Conservation (phyloP, 1,140 invertebrate species). For the Aleiodes sp. region DNA sequence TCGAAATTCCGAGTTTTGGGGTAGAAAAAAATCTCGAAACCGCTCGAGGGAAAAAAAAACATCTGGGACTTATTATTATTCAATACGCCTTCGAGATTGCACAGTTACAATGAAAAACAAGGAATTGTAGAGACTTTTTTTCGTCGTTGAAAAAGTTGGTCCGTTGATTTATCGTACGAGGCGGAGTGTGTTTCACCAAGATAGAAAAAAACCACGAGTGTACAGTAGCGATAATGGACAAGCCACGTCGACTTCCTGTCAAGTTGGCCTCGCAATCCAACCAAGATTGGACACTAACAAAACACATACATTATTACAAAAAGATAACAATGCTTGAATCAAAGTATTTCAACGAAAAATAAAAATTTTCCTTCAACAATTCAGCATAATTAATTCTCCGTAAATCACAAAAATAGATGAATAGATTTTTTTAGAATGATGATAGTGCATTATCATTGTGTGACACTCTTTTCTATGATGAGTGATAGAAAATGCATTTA, state of each 20-base stretch:
- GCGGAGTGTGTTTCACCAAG: slow-evolving; percentile 55
- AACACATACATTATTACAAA: slow-evolving; percentile 23
- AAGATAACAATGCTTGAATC: neutral
- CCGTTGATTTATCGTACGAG: neutral
- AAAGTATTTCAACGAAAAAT: slow-evolving; percentile 24
- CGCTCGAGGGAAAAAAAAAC: neutral
- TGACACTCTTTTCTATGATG: neutral
- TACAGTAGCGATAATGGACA: slow-evolving; percentile 49
- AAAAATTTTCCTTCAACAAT: slow-evolving; percentile 37
- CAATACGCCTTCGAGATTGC: neutral
- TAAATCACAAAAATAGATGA: neutral
- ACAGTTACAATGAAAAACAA: neutral
- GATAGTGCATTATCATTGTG: neutral
- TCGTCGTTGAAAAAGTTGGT: neutral
- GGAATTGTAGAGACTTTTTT: too few relatives aligned
- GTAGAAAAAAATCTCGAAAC: too few relatives aligned
- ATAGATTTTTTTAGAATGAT: neutral
- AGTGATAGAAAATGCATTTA: too few relatives aligned
- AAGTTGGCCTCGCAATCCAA: slow-evolving; percentile 28
- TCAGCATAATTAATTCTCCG: slow-evolving; percentile 24
- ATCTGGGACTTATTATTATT: neutral
- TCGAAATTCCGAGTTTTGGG: neutral
- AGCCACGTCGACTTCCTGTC: slow-evolving; percentile 52
- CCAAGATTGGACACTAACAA: slow-evolving; percentile 34
- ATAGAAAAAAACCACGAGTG: slow-evolving; percentile 45